Conservation (phyloP, 1,140 invertebrate species). For the Aporrectodea caliginosa region DNA sequence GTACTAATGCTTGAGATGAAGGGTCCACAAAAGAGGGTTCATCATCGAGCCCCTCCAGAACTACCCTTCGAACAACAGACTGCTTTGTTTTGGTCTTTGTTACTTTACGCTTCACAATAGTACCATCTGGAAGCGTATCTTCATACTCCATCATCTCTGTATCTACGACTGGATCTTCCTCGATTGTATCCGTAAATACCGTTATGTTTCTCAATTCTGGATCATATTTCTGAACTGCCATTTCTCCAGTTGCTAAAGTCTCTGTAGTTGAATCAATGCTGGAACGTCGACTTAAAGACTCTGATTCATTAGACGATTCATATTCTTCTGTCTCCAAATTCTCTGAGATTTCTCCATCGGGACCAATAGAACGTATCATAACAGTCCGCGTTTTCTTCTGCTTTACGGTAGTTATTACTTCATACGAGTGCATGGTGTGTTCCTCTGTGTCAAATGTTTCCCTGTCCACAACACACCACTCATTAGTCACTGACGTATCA, state of each 20-base stretch:
- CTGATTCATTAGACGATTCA: slow-evolving; percentile 11
- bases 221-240: background rate
- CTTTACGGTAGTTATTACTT: background rate
- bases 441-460: slow-evolving; percentile 11
- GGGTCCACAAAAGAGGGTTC: slow-evolving; percentile 15
- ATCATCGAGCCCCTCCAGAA: slow-evolving; percentile 15
- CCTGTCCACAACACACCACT: background rate
- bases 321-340: slow-evolving; percentile 26
- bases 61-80: background rate
- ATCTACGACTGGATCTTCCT: slow-evolving; percentile 20
- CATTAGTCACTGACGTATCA: background rate
- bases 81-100: slow-evolving; percentile 32
- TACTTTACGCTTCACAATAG: slow-evolving; percentile 32
- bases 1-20: background rate
- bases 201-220: slow-evolving; percentile 1
- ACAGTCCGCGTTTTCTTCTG: background rate
- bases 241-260: background rate
- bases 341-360: slow-evolving; percentile 33
- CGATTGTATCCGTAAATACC: slow-evolving; percentile 15
- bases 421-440: background rate
- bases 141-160: slow-evolving; percentile 25
- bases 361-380: slow-evolving; percentile 30
- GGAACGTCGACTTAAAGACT: slow-evolving; percentile 9
- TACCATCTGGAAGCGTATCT: slow-evolving; percentile 32
- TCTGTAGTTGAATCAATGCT: slow-evolving; percentile 9